Evolutionary conservation across 2,797 vertebrate genomes (phyloP).

Genomic region (Huso huso): DNA sequence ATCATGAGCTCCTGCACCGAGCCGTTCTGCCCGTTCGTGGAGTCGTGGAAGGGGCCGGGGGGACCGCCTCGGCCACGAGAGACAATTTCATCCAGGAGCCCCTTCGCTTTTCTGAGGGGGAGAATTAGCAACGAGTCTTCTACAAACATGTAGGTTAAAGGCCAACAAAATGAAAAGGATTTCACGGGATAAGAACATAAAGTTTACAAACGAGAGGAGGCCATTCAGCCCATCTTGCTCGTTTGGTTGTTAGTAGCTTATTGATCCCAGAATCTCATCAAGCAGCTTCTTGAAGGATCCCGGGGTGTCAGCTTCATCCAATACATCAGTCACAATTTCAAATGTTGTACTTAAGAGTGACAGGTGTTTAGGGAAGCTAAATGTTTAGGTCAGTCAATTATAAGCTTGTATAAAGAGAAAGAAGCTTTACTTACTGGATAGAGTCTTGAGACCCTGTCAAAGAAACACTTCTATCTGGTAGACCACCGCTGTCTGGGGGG

Average conservation of each 20-base stretch:
- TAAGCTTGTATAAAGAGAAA: too few relatives aligned
- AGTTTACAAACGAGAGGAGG: too few relatives aligned
- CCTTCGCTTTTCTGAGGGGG: slow-evolving; percentile 72
- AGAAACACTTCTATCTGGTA: slow-evolving; percentile 79
- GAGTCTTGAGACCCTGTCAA: slow-evolving; percentile 77
- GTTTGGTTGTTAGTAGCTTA: too few relatives aligned
- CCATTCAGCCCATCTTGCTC: too few relatives aligned
- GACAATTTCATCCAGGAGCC: slow-evolving; percentile 84
- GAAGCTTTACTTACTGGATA: slow-evolving; percentile 59
- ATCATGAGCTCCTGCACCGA: slow-evolving; percentile 91
- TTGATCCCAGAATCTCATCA: too few relatives aligned
- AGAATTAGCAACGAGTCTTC: not conserved
- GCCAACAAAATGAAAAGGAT: too few relatives aligned
- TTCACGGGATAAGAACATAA: too few relatives aligned
- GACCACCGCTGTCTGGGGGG: slow-evolving; percentile 74
- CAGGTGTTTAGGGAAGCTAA: too few relatives aligned
- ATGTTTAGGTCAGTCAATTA: too few relatives aligned
- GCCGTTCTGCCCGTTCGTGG: slow-evolving; percentile 72
- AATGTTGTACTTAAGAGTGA: too few relatives aligned
- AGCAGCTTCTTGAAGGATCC: too few relatives aligned
- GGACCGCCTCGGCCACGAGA: slow-evolving; percentile 78
- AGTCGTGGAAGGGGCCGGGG: slow-evolving; percentile 70
- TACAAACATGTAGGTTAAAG: not conserved
- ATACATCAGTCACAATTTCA: not conserved
- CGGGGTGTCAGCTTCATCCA: too few relatives aligned